Percentiles rank a stretch among this genome's conserved stretches.
phyloP scores from a whole-genome alignment of 2,113 vertebrate species.

The Zosterops japonicus region DNA sequence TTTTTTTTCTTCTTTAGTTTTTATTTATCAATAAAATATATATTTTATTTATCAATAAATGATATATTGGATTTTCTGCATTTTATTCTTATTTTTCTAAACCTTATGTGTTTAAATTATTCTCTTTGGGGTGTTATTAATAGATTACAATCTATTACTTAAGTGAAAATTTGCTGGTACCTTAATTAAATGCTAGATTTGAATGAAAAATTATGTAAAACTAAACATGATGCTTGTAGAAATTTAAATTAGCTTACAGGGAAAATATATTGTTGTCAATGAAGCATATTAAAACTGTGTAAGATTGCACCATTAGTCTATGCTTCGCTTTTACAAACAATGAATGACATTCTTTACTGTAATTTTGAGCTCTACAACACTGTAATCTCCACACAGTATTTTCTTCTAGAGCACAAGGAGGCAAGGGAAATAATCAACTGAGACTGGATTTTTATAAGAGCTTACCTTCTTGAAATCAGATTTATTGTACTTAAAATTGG shows the following conservation, averaged over 20 bases:
- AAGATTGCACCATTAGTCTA: background rate
- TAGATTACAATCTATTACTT: background rate
- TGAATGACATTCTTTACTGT: background rate
- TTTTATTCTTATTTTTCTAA: background rate
- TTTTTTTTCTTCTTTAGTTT: background rate
- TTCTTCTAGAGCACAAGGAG: background rate
- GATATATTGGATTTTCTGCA: background rate
- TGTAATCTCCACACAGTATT: background rate
- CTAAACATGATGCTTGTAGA: background rate
- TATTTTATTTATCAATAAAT: background rate
- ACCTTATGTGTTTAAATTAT: background rate
- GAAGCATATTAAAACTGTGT: background rate
- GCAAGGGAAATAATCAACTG: constrained; percentile 43
- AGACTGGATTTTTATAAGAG: constrained; percentile 24
- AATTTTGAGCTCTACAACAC: background rate
- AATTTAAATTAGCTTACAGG: background rate
- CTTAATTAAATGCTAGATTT: background rate
- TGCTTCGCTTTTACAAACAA: background rate
- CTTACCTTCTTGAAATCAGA: constrained; percentile 23
- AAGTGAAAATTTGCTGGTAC: background rate
- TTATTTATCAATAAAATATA: background rate
- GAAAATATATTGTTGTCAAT: background rate
- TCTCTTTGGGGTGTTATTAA: background rate
- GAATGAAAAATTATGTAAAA: background rate
- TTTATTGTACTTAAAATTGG: constrained; percentile 18